phyloP scores from a whole-genome alignment of 2,888 invertebrate species.

The Stictocephala bisonia region DNA sequence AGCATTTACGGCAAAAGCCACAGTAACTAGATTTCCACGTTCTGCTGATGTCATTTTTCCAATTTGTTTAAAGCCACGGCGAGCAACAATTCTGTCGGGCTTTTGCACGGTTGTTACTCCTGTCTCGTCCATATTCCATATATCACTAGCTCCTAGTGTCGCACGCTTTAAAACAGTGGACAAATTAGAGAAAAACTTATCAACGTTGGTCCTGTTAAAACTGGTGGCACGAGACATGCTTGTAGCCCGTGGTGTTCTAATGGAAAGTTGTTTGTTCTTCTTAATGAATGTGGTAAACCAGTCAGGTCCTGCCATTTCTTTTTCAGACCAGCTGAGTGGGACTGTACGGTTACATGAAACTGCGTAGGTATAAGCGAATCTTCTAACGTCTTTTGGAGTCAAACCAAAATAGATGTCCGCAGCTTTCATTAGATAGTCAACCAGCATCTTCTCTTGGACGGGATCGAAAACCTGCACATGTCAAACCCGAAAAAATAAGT shows the following conservation, averaged over 20 bases:
- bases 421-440: conserved; percentile 48
- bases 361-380: conserved; percentile 53
- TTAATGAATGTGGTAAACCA: conserved; percentile 26
- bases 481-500: conserved; percentile 9
- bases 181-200: conserved; percentile 48
- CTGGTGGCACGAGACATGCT: conserved; percentile 41
- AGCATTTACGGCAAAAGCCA: conserved; percentile 54
- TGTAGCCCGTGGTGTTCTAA: conserved; percentile 21
- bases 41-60: conserved; percentile 59
- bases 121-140: conserved; percentile 58
- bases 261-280: background rate
- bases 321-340: conserved; percentile 50
- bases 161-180: conserved; percentile 41
- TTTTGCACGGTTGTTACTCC: conserved; percentile 57
- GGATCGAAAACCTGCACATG: conserved; percentile 51
- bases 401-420: conserved; percentile 52
- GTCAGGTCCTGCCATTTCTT: conserved; percentile 45
- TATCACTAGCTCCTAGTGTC: conserved; percentile 45
- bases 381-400: conserved; percentile 50
- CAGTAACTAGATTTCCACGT: conserved; percentile 57
- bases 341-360: conserved; percentile 36
- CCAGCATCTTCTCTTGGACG: conserved; percentile 44
- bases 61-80: conserved; percentile 56
- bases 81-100: conserved; percentile 54
- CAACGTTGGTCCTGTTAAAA: conserved; percentile 40